A percentile compares a stretch with the other conserved stretches of the same genome.
Conservation (phyloP, 2,113 vertebrate genomes). For the Myotis yumanensis region DNA sequence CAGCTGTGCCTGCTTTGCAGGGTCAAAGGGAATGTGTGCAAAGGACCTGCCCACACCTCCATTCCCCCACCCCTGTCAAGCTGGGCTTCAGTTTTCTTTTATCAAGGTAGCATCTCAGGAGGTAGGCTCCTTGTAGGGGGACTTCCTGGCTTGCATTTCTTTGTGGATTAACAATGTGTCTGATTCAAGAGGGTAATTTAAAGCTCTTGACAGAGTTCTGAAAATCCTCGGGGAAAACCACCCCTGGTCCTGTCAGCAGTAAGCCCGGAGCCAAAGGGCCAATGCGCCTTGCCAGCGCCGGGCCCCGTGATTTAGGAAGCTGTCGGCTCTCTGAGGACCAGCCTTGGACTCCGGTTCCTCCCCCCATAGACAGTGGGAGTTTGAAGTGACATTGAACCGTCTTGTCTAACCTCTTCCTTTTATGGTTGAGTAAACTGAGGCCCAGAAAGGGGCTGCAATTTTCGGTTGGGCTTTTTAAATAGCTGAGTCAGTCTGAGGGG, state of each 20-base stretch:
- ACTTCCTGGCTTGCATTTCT: constrained; percentile 29
- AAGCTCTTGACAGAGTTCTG: constrained; percentile 34
- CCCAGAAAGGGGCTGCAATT: not conserved
- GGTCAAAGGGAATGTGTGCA: not conserved
- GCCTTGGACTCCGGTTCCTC: not conserved
- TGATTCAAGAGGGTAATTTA: constrained; percentile 25
- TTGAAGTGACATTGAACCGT: not conserved
- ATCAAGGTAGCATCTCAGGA: not conserved
- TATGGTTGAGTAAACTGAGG: constrained; percentile 40
- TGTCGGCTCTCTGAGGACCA: not conserved
- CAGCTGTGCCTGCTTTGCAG: not conserved
- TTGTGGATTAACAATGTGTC: not conserved
- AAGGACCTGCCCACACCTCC: not conserved
- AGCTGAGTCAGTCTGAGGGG: constrained; percentile 52
- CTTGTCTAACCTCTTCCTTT: not conserved
- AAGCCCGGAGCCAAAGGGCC: not conserved
- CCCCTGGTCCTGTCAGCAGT: not conserved
- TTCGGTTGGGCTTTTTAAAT: constrained; percentile 17
- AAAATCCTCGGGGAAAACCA: not conserved
- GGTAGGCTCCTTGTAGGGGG: not conserved
- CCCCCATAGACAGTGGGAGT: fast-evolving
- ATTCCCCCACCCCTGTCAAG: not conserved
- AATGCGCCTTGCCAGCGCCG: not conserved
- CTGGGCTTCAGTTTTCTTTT: not conserved
- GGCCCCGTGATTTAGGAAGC: not conserved